phyloP scores from a whole-genome alignment of 2,113 vertebrate genomes.

The Vidua chalybeata region DNA sequence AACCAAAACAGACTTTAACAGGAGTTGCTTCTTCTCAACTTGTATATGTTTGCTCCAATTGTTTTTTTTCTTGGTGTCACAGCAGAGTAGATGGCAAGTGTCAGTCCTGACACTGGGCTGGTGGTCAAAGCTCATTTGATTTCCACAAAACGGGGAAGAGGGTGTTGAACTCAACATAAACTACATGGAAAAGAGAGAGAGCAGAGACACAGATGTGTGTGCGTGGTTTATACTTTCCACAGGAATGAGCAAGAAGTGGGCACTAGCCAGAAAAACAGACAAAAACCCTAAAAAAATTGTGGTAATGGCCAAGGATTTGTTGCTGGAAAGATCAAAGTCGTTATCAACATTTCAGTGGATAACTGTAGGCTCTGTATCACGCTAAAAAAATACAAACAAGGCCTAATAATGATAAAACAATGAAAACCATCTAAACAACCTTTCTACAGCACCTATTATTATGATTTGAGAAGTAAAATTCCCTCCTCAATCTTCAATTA shows the following conservation, averaged over 20 bases:
- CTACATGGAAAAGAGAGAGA: not conserved
- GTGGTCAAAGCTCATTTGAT: not conserved
- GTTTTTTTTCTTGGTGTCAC: not conserved
- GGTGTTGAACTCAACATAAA: not conserved
- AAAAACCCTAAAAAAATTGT: not conserved
- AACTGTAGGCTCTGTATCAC: not conserved
- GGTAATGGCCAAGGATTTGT: not conserved
- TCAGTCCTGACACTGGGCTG: not conserved
- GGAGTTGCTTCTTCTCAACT: not conserved
- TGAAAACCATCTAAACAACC: rapidly evolving
- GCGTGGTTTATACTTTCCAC: not conserved
- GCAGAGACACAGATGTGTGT: not conserved
- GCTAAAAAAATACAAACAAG: not conserved
- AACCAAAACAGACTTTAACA: not conserved
- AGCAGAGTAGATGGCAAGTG: not conserved
- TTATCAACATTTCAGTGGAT: not conserved
- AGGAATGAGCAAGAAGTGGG: not conserved
- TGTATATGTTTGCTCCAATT: not conserved
- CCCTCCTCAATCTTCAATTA: rapidly evolving
- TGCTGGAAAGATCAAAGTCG: not conserved
- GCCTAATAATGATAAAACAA: not conserved
- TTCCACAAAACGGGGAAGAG: not conserved
- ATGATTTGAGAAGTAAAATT: not conserved
- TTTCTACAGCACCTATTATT: not conserved
- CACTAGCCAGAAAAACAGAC: not conserved